Conservation (phyloP, 2,113 vertebrate species). For the Leuciscus idus region DNA sequence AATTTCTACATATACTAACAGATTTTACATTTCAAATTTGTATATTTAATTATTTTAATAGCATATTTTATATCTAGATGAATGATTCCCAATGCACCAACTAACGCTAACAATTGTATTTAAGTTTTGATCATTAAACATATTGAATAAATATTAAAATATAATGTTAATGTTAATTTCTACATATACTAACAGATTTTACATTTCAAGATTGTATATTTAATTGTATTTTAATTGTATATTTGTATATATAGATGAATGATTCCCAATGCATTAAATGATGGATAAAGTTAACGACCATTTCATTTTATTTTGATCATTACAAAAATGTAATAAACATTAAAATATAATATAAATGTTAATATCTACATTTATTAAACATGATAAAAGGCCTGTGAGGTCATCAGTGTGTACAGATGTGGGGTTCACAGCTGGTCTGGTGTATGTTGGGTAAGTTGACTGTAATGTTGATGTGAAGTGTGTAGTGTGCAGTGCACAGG, state of each 20-base stretch:
- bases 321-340: background rate
- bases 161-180: no score
- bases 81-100: background rate
- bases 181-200: background rate
- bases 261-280: background rate
- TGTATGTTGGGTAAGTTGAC: background rate
- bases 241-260: background rate
- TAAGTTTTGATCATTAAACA: background rate
- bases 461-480: background rate
- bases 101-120: background rate
- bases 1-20: background rate
- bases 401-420: background rate
- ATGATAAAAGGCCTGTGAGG: background rate
- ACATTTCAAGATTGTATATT: background rate
- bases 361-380: background rate
- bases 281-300: background rate
- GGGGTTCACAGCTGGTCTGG: background rate
- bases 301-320: background rate
- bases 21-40: background rate
- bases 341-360: background rate
- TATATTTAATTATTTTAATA: background rate
- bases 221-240: background rate
- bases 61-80: background rate
- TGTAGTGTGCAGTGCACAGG: background rate
- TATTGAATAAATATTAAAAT: background rate